Percentiles rank a stretch among this genome's conserved stretches.
Conservation (phyloP, 2,888 invertebrate species). For the Drosophila atroscutellata region DNA sequence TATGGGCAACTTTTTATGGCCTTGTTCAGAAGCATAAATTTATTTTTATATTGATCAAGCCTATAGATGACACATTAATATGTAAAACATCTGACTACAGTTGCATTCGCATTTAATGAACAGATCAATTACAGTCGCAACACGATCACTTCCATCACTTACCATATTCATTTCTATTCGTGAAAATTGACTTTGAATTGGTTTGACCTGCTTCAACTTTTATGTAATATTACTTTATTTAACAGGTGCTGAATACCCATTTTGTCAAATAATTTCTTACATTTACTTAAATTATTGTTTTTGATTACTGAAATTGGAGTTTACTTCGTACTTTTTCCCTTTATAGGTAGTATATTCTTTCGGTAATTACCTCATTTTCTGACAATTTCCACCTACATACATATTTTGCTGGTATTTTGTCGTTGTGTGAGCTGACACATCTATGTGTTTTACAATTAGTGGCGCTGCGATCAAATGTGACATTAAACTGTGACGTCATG, state of each 20-base stretch:
- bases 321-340: not conserved
- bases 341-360: not conserved
- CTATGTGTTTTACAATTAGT: not conserved
- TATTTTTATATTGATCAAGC: slow-evolving; percentile 7
- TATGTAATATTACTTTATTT: not conserved
- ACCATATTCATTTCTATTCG: not conserved
- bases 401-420: not conserved
- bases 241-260: not conserved
- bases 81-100: not conserved
- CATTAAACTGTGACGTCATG: not conserved
- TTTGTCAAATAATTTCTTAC: not conserved
- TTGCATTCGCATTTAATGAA: slow-evolving; percentile 2
- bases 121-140: slow-evolving; percentile 20
- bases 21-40: not conserved
- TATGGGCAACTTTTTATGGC: not conserved
- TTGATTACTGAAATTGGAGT: not conserved
- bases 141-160: slow-evolving; percentile 5
- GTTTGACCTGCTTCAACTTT: not conserved
- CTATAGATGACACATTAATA: not conserved
- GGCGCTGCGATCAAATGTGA: not conserved
- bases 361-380: not conserved
- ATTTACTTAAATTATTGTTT: not conserved
- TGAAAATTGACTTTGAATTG: not conserved
- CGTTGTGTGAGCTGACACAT: not conserved
- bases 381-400: not conserved